Percentiles rank a stretch among this genome's conserved stretches.
phyloP scores from a whole-genome alignment of 2,888 invertebrate genomes.

The Dynastes hyllus region DNA sequence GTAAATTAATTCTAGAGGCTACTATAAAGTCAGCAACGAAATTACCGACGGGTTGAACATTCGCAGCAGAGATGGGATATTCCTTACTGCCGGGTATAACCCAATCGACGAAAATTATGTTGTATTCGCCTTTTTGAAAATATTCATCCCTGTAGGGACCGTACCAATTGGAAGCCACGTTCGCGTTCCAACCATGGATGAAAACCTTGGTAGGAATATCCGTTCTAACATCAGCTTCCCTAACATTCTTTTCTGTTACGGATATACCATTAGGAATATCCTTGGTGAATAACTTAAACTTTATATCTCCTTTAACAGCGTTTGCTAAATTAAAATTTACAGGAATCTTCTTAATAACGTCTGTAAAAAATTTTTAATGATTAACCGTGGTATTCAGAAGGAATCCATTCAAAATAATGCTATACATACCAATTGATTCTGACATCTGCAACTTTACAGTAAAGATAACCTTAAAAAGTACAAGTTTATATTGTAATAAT shows the following conservation, averaged over 20 bases:
- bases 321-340: slow-evolving; percentile 61
- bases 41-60: slow-evolving; percentile 63
- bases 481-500: too few relatives aligned
- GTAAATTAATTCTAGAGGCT: slow-evolving; percentile 43
- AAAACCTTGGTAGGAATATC: slow-evolving; percentile 48
- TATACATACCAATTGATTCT: neutral
- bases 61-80: slow-evolving; percentile 42
- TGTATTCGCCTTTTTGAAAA: slow-evolving; percentile 48
- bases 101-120: slow-evolving; percentile 51
- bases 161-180: slow-evolving; percentile 51
- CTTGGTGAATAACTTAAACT: slow-evolving; percentile 59
- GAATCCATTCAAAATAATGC: too few relatives aligned
- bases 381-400: neutral
- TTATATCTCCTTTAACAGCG: slow-evolving; percentile 57
- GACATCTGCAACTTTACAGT: too few relatives aligned
- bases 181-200: slow-evolving; percentile 53
- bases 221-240: slow-evolving; percentile 37
- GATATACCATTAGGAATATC: slow-evolving; percentile 51
- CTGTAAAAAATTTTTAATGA: neutral
- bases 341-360: slow-evolving; percentile 24
- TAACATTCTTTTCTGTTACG: slow-evolving; percentile 57
- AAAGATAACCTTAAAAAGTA: too few relatives aligned
- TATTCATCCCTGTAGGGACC: slow-evolving; percentile 47
- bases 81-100: slow-evolving; percentile 37
- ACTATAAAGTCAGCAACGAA: slow-evolving; percentile 60